Base-by-base conservation (phyloP, 2,888 invertebrate species). In the Pachliopta kotzebuea region DNA sequence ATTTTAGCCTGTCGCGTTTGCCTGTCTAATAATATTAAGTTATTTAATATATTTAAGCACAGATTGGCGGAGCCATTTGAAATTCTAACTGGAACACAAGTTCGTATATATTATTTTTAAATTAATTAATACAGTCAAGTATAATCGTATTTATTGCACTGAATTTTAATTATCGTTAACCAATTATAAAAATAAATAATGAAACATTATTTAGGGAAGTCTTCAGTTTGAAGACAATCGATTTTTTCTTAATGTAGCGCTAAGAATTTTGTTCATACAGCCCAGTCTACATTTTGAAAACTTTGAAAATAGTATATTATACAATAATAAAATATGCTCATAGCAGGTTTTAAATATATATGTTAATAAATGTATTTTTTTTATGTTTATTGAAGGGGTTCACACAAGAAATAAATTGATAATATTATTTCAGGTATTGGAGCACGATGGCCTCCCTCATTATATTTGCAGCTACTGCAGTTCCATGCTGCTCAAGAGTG, bases 1-100 rank as follows among this genome's bases (percentile, higher is more conserved):
- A 59, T 73, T 49, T 52, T 79, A 53, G 83, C 80, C 1, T 88
- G 84, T 58, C 79, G 83, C 18, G 69, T 79, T 64, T 90, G 90
- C 68, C 76, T 90, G n/a, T 78, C 78, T 4, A 85, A 83, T 9
- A 79, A 80, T 7, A 68, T 79, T 0, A 86, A 83, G 69, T 67
- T 90, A 4, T 83, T 76, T 67, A 76, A 85, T 68, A 77, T 89
- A 68, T 75, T 71, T 52, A 72, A 77, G 67, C 76, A 77, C 63
- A 72, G 74, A 37, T 70, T 89, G 4, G 73, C 76, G 65, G 69
- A 73, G 18, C 69, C 78, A 0, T 88, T 79, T 60, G 80, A 84
- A 73, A 73, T 68, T 62, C 62, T 88, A 0, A 83, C 81, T 54
- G 88, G 85, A 42, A 67, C 66, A 20, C 71, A 76, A 71, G 88